These are phyloP conservation scores for Habroteleia sp. DNA, from an alignment of 2,888 invertebrate species.

Conservation along the genomic window DNA sequence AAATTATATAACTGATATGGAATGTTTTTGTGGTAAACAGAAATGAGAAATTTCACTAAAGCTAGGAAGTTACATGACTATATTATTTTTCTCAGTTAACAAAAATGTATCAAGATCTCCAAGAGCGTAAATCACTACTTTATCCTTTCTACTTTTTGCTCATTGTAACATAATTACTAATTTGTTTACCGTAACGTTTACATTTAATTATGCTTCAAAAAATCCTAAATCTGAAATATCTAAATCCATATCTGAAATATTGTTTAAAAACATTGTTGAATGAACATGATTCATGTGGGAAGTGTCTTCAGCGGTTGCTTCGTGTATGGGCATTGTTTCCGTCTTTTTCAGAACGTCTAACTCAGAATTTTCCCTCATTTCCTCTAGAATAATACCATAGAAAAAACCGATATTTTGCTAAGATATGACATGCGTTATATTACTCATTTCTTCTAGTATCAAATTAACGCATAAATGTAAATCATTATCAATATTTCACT, in stretches of 20 bases:
- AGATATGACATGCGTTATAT: constrained; percentile 43
- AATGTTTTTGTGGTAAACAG: background rate
- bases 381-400: constrained; percentile 57
- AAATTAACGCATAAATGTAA: constrained; percentile 5
- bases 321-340: constrained; percentile 49
- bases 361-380: constrained; percentile 60
- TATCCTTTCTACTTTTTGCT: constrained; percentile 21
- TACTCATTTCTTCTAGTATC: constrained; percentile 16
- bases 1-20: constrained; percentile 22
- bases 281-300: constrained; percentile 57
- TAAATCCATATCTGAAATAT: background rate
- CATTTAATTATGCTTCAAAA: too few species aligned
- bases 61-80: constrained; percentile 40
- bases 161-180: constrained; percentile 26
- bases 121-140: constrained; percentile 28
- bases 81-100: constrained; percentile 22
- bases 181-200: too few species aligned
- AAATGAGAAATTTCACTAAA: constrained; percentile 24
- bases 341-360: constrained; percentile 41
- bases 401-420: constrained; percentile 68
- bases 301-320: constrained; percentile 27
- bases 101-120: constrained; percentile 32
- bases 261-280: constrained; percentile 22
- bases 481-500: constrained; percentile 1
- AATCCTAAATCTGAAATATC: too few species aligned